phyloP scores from a whole-genome alignment of 2,797 vertebrate genomes.

The Echeneis naucrates region DNA sequence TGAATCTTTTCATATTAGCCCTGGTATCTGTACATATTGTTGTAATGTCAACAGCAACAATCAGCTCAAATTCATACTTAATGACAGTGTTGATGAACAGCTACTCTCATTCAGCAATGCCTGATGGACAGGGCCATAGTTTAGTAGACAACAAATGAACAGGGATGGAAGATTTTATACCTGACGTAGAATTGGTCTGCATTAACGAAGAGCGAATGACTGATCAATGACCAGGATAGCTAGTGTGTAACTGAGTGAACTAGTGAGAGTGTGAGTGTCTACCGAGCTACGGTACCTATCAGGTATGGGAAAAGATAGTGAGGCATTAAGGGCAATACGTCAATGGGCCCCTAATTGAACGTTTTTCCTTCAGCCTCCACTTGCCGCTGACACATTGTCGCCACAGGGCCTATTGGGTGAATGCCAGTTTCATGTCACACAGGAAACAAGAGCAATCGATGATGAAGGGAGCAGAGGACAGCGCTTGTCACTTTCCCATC shows the following conservation, averaged over 20 bases:
- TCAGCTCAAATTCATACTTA: conserved; percentile 18
- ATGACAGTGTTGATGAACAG: conserved; percentile 30
- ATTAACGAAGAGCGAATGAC: conserved; percentile 66
- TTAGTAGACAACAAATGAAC: conserved; percentile 51
- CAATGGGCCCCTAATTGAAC: conserved; percentile 73
- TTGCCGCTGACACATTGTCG: conserved; percentile 62
- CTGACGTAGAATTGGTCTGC: conserved; percentile 47
- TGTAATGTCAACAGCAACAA: conserved; percentile 15
- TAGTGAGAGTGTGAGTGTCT: conserved; percentile 52
- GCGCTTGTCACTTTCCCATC: conserved; percentile 47
- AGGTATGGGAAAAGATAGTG: conserved; percentile 55
- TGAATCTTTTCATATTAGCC: neutral
- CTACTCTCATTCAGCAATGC: conserved; percentile 20
- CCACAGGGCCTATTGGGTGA: conserved; percentile 65
- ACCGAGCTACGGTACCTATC: conserved; percentile 53
- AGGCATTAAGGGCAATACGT: conserved; percentile 64
- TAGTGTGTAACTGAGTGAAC: conserved; percentile 56
- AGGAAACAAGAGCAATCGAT: conserved; percentile 62
- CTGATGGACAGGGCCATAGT: conserved; percentile 21
- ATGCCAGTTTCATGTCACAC: conserved; percentile 50
- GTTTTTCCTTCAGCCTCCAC: conserved; percentile 65
- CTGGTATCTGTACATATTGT: conserved; percentile 11
- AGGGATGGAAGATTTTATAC: conserved; percentile 54
- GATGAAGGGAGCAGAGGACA: conserved; percentile 51
- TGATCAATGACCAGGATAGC: conserved; percentile 60